Conservation (phyloP, 2,888 invertebrate species). For the Petrophora chlorosata region DNA sequence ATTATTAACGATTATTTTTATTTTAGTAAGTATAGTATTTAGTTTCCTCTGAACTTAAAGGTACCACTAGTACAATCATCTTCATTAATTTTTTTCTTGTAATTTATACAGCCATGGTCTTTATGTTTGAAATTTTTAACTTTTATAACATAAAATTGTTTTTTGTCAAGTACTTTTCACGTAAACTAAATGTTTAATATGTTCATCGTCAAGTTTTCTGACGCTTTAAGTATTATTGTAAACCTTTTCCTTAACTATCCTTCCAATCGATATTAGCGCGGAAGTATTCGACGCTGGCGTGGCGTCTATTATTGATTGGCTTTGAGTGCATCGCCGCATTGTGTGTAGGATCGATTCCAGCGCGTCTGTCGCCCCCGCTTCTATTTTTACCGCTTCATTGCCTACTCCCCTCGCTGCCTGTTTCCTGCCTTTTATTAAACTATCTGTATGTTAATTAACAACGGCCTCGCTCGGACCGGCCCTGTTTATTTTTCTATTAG, state of each 20-base stretch:
- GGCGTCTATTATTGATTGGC: constrained; percentile 74
- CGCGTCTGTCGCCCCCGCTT: constrained; percentile 72
- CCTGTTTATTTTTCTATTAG: constrained; percentile 78
- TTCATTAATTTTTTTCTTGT: no score
- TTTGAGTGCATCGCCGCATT: constrained; percentile 69
- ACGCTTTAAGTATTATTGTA: background rate
- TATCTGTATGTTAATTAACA: constrained; percentile 83
- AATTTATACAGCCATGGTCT: no score
- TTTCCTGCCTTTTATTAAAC: constrained; percentile 83
- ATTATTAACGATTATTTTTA: no score
- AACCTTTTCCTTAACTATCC: background rate
- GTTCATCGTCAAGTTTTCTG: background rate
- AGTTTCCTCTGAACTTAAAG: no score
- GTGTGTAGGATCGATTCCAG: constrained; percentile 76
- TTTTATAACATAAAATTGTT: no score
- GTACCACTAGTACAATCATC: no score
- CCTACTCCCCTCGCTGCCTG: constrained; percentile 78
- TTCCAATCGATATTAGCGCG: constrained; percentile 13
- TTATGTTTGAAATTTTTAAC: no score
- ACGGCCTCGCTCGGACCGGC: constrained; percentile 68
- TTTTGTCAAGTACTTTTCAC: no score
- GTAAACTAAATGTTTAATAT: no score
- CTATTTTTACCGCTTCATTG: constrained; percentile 84
- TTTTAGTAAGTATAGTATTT: no score
- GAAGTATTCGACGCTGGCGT: constrained; percentile 24